A percentile compares a stretch with the other conserved stretches of the same genome.
phyloP scores from a whole-genome alignment of 2,888 invertebrate genomes.

The Acrocera orbiculus region DNA sequence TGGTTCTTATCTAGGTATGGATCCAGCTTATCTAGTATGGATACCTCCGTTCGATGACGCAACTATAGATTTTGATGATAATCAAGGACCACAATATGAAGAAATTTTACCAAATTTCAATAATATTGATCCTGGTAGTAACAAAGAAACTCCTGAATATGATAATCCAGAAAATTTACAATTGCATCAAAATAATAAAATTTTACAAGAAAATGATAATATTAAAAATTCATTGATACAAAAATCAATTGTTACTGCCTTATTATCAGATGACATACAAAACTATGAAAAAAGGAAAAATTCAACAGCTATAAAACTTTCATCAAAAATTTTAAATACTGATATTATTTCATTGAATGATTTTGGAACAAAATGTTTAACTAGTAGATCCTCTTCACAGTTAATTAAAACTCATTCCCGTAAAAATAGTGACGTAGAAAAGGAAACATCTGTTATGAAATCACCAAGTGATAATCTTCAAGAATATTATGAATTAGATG shows the following conservation, averaged over 20 bases:
- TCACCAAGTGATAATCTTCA: constrained; percentile 41
- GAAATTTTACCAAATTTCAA: constrained; percentile 35
- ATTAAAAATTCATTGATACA: constrained; percentile 5
- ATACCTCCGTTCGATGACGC: constrained; percentile 64
- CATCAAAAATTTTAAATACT: constrained; percentile 18
- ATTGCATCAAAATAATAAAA: constrained; percentile 13
- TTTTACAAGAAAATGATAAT: constrained; percentile 20
- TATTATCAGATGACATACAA: constrained; percentile 7
- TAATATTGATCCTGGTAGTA: constrained; percentile 43
- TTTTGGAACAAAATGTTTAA: not conserved
- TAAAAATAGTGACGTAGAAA: constrained; percentile 33
- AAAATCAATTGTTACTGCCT: constrained; percentile 6
- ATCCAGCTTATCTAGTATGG: constrained; percentile 75
- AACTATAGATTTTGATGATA: constrained; percentile 43
- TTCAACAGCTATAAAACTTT: constrained; percentile 12
- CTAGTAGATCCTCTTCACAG: not conserved
- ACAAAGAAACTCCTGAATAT: constrained; percentile 47
- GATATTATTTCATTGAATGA: constrained; percentile 21
- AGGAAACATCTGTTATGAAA: constrained; percentile 49
- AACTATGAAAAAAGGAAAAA: too few relatives aligned
- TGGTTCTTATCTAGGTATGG: constrained; percentile 76
- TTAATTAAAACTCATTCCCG: constrained; percentile 21
- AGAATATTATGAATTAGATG: constrained; percentile 39
- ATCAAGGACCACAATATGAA: constrained; percentile 23
- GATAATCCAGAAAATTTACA: constrained; percentile 32